These are phyloP conservation scores for Chrosomus eos DNA, from an alignment of 2,797 vertebrate species.

Conservation along the genomic window DNA sequence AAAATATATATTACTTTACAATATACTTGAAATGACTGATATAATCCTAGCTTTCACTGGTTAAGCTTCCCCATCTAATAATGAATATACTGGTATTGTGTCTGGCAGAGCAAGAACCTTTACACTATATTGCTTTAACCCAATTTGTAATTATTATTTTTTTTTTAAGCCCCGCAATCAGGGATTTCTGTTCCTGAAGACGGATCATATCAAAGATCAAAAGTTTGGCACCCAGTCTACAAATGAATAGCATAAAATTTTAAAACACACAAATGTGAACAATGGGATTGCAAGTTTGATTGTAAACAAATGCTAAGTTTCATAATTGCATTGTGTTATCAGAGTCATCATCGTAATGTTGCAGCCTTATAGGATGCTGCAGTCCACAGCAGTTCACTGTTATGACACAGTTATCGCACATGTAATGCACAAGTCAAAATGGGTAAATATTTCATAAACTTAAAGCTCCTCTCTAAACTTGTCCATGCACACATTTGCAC, in stretches of 20 bases:
- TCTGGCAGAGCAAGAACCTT: background rate
- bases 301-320: conserved; percentile 20
- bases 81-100: background rate
- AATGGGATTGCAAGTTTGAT: background rate
- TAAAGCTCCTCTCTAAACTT: conserved; percentile 35
- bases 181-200: conserved; percentile 32
- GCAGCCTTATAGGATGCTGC: background rate
- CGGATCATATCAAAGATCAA: background rate
- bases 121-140: conserved; percentile 1
- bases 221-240: background rate
- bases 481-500: conserved; percentile 30
- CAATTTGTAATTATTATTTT: background rate
- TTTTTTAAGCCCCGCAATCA: background rate
- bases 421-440: background rate
- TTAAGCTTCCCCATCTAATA: background rate
- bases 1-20: conserved; percentile 55
- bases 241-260: background rate
- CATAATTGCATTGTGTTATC: background rate
- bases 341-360: background rate
- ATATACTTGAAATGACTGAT: conserved; percentile 28
- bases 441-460: conserved; percentile 14
- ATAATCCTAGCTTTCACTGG: conserved; percentile 10
- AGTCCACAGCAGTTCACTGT: background rate
- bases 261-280: conserved; percentile 4
- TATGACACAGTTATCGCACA: background rate